A percentile compares a stretch with the other conserved stretches of the same genome.
Evolutionary conservation across 1,140 invertebrate species (phyloP).

Genomic region (Caerostris extrusa): DNA sequence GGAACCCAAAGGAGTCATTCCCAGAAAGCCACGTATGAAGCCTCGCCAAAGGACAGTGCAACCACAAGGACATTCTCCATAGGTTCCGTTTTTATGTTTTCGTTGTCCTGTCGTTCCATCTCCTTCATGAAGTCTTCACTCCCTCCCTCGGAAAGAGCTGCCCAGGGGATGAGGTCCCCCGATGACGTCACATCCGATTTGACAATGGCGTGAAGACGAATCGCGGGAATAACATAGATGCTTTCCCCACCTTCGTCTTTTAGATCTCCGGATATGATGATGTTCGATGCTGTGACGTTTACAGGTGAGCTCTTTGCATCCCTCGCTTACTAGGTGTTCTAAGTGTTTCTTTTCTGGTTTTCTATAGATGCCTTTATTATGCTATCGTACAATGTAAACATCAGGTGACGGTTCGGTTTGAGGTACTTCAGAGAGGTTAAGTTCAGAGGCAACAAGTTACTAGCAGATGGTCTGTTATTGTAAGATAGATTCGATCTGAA

Average conservation of each 20-base stretch:
- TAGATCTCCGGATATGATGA: not conserved
- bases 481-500: not conserved
- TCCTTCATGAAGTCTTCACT: not conserved
- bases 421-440: not conserved
- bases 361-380: not conserved
- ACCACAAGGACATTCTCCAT: not conserved
- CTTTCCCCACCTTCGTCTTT: slow-evolving; percentile 2
- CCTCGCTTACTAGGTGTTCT: not conserved
- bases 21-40: slow-evolving; percentile 33
- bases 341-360: not conserved
- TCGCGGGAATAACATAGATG: slow-evolving; percentile 28
- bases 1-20: slow-evolving; percentile 37
- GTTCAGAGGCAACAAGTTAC: not conserved
- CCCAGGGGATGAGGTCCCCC: slow-evolving; percentile 10
- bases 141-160: not conserved
- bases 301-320: slow-evolving; percentile 11
- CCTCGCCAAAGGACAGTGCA: not conserved
- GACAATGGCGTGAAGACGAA: slow-evolving; percentile 58
- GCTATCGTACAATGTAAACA: not conserved
- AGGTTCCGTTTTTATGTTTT: not conserved
- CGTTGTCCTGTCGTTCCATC: not conserved
- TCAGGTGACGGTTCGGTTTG: not conserved
- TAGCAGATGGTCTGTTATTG: not conserved
- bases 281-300: slow-evolving; percentile 21
- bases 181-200: slow-evolving; percentile 43